Percentiles rank a stretch among this genome's conserved stretches.
Evolutionary conservation across 2,113 vertebrate species (phyloP).

Genomic region (Speoplatyrhinus poulsoni): DNA sequence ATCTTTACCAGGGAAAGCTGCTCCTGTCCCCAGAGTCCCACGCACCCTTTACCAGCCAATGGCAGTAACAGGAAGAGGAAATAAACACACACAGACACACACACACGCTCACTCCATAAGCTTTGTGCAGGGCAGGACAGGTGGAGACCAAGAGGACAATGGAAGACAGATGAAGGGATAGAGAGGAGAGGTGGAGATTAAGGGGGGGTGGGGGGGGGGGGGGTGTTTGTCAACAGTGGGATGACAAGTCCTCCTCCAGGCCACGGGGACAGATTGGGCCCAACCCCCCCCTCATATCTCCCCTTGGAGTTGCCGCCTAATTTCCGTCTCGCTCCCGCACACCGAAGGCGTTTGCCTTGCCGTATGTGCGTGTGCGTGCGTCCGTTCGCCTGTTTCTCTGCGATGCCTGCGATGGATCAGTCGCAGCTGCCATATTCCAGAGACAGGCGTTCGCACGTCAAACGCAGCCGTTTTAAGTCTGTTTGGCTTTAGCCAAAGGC

Average conservation of each 20-base stretch:
- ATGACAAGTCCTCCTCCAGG: conserved; percentile 67
- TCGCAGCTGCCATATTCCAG: conserved; percentile 4
- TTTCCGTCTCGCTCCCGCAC: conserved; percentile 11
- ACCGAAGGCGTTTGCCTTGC: conserved; percentile 11
- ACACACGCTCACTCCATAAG: conserved; percentile 11
- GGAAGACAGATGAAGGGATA: conserved; percentile 42
- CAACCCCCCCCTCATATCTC: conserved; percentile 3
- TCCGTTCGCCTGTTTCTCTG: neutral
- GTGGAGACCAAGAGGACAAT: conserved; percentile 57
- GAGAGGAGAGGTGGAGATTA: conserved; percentile 26
- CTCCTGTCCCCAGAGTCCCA: conserved; percentile 62
- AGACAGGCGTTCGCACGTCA: conserved; percentile 2
- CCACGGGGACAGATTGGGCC: conserved; percentile 37
- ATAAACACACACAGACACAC: conserved; percentile 15
- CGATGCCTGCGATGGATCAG: neutral
- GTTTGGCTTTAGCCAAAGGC: conserved; percentile 23
- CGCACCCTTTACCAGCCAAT: conserved; percentile 40
- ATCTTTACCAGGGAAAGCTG: conserved; percentile 43
- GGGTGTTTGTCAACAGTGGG: conserved; percentile 60
- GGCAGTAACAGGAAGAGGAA: neutral
- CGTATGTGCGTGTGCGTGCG: neutral
- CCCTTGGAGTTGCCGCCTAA: conserved; percentile 1
- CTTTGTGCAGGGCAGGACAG: conserved; percentile 35
- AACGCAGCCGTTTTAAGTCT: conserved; percentile 16
- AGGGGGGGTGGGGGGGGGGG: neutral